A percentile compares a stretch with the other conserved stretches of the same genome.
Conservation (phyloP, 2,888 invertebrate species). For the Orchesella flavescens region DNA sequence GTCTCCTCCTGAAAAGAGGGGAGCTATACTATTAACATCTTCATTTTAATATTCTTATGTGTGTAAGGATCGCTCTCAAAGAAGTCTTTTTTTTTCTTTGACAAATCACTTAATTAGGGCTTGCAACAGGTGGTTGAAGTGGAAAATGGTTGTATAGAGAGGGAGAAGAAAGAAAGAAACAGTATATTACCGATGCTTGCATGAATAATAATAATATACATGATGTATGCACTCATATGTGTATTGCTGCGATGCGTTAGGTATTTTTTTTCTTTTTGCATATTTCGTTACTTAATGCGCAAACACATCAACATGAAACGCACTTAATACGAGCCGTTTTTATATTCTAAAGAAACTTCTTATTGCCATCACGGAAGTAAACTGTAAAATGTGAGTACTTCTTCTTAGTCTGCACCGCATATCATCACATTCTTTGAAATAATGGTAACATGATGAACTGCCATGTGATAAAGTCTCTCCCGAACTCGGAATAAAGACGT, state of each 20-base stretch:
- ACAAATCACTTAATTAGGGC: conserved; percentile 62
- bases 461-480: not conserved
- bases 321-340: conserved; percentile 7
- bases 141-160: conserved; percentile 40
- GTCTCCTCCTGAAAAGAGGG: not conserved
- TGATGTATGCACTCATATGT: not conserved
- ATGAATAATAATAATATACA: conserved; percentile 4
- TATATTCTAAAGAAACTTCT: not conserved
- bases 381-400: conserved; percentile 12
- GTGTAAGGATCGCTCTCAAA: conserved; percentile 9
- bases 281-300: not conserved
- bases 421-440: not conserved
- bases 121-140: conserved; percentile 58
- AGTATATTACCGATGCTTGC: conserved; percentile 7
- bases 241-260: not conserved
- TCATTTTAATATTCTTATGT: not conserved
- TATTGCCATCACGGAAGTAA: conserved; percentile 50
- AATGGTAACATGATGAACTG: not conserved
- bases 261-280: not conserved
- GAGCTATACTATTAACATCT: not conserved
- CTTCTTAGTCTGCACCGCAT: not conserved
- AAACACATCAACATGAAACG: not conserved
- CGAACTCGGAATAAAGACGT: not conserved
- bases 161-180: conserved; percentile 10
- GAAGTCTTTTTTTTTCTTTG: conserved; percentile 38